Percentiles rank a stretch among this genome's conserved stretches.
phyloP scores from a whole-genome alignment of 2,888 invertebrate genomes.

The Lithophane semibrunnea region DNA sequence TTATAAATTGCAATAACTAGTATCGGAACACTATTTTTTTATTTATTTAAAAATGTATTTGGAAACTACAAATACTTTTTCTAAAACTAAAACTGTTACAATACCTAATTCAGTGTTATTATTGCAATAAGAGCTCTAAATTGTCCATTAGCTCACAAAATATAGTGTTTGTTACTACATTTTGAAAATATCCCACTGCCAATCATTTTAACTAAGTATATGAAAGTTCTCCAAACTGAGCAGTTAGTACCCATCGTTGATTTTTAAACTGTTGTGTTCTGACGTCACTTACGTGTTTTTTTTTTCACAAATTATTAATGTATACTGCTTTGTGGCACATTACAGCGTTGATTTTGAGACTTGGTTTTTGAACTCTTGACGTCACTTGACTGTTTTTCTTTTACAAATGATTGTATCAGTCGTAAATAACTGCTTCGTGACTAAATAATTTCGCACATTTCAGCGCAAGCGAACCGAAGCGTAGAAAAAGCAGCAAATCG shows the following conservation, averaged over 20 bases:
- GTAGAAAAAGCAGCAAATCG: background rate
- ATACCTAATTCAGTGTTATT: background rate
- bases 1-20: background rate
- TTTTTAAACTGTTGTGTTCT: constrained; percentile 3
- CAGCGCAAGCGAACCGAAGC: constrained; percentile 9
- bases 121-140: background rate
- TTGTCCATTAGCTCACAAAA: background rate
- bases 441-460: constrained; percentile 7
- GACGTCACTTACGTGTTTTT: background rate
- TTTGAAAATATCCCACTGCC: background rate
- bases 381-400: background rate
- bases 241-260: background rate
- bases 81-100: background rate
- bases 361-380: constrained; percentile 1
- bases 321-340: constrained; percentile 21
- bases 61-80: background rate
- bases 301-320: background rate
- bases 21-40: no score
- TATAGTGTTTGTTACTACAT: background rate
- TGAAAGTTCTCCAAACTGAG: background rate
- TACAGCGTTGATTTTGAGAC: background rate
- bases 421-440: constrained; percentile 31
- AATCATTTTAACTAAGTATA: background rate
- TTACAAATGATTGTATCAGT: constrained; percentile 10
- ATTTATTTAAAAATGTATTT: background rate